Evolutionary conservation across 2,888 invertebrate genomes (phyloP).

Genomic region (Campopleginae sp.): DNA sequence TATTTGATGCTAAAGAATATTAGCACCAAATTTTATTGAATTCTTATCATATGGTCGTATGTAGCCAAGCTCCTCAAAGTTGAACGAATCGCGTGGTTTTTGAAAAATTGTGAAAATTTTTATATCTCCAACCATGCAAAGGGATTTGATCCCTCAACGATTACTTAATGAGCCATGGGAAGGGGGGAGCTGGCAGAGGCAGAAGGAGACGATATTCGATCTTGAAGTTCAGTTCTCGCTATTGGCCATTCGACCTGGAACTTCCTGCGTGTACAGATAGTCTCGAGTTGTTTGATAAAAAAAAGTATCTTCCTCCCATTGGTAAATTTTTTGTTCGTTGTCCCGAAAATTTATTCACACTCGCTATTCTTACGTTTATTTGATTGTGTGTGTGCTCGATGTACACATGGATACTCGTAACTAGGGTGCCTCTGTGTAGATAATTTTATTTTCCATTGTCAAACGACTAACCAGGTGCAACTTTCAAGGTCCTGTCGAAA

Average conservation of each 20-base stretch:
- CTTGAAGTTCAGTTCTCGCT: background rate
- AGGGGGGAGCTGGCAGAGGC: background rate
- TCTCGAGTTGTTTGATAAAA: background rate
- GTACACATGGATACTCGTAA: slow-evolving; percentile 3
- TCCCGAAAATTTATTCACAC: slow-evolving; percentile 29
- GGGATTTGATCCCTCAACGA: background rate
- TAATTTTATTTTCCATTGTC: slow-evolving; percentile 62
- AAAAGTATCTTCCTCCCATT: slow-evolving; percentile 1
- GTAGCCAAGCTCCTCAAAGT: too few species aligned
- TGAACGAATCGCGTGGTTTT: too few species aligned
- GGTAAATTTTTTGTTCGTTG: background rate
- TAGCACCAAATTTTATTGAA: too few species aligned
- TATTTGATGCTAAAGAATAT: too few species aligned
- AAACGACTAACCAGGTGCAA: slow-evolving; percentile 61
- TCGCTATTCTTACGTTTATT: background rate
- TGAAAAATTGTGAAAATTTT: too few species aligned
- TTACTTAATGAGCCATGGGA: background rate
- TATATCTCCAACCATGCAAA: too few species aligned
- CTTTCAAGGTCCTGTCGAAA: slow-evolving; percentile 41
- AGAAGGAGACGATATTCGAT: background rate
- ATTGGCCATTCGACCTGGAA: background rate
- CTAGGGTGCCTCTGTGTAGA: slow-evolving; percentile 35
- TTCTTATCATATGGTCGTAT: too few species aligned
- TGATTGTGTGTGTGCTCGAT: background rate
- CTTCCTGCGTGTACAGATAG: background rate